These are phyloP conservation scores for Calvadosia cruxmelitensis DNA, from an alignment of 30 jellyfish, hydroid and myxozoan species.

Conservation along the genomic window DNA sequence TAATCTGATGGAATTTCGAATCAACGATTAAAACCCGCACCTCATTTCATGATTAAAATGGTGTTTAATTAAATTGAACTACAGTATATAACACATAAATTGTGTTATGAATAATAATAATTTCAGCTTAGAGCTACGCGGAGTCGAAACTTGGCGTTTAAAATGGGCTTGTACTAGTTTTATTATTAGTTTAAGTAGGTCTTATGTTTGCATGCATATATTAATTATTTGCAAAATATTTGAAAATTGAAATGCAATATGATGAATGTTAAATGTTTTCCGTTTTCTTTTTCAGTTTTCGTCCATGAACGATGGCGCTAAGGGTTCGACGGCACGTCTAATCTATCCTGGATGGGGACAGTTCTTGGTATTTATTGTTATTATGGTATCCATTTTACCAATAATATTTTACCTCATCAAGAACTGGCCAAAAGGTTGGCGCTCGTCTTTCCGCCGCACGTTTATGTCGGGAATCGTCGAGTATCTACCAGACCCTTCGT, in stretches of 20 bases:
- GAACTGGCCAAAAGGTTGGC: slow-evolving; percentile 15
- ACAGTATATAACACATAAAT: too few species aligned
- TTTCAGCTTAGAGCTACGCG: not conserved
- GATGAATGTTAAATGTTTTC: too few species aligned
- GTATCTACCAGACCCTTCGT: slow-evolving; percentile 77
- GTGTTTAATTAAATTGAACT: too few species aligned
- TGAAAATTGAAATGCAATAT: not conserved
- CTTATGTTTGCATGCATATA: not conserved
- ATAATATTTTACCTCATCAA: slow-evolving; percentile 28
- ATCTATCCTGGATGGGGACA: slow-evolving; percentile 89
- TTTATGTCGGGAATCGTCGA: slow-evolving; percentile 34
- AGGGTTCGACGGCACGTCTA: slow-evolving; percentile 31
- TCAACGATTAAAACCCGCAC: too few species aligned
- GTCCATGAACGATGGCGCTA: slow-evolving; percentile 26
- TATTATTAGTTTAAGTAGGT: not conserved
- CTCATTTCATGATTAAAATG: too few species aligned
- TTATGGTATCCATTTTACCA: slow-evolving; percentile 48
- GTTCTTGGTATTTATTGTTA: slow-evolving; percentile 45
- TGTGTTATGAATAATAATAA: too few species aligned
- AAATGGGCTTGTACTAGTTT: not conserved
- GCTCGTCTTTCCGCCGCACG: slow-evolving; percentile 14
- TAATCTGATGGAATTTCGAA: too few species aligned
- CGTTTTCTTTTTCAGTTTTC: slow-evolving; percentile 38
- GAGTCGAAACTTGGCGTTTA: not conserved
- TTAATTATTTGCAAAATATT: not conserved